Base-by-base conservation (phyloP, 2,113 vertebrate genomes). In the Machaerirhynchus nigripectus region DNA sequence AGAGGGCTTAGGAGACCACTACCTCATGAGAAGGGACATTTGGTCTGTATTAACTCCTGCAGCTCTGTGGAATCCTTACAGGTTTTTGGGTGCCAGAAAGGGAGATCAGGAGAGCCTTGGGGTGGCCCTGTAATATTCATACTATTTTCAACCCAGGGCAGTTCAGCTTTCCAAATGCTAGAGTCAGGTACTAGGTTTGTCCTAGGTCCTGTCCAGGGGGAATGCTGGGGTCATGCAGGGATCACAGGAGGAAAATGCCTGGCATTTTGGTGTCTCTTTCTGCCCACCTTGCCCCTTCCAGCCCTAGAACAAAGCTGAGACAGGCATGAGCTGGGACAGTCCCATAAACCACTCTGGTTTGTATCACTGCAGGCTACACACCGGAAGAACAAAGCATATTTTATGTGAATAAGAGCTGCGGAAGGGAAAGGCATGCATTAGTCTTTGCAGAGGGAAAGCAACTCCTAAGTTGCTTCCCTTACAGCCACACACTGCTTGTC, bases 1-100 rank as follows among this genome's bases (percentile, higher is more conserved):
- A 93, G 26, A 19, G 33, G 70, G 33, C 37, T 81, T 77, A 77
- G 52, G 47, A 94, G 75, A 92, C 69, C 57, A 61, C 49, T 86
- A 74, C 42, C 55, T 69, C 79, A 53, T 14, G 56, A 69, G 42
- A 61, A 74, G 37, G 52, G 42, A 23, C 39, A 55, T 56, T 75
- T 65, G 26, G 33, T 81, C 35, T 68, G 9, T 15, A 73, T 89
- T 88, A 93, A 93, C 10, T 81, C 46, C 53, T 73, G 71, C 35
- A 87, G 50, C 39, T 64, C 70, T 67, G 78, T 14, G 42, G 50
- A 79, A 39, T 49, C n/a, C 28, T 42, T 89, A 19, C 46, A 67
- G 23, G 15, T 24, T 89, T 83, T 11, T 23, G 30, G 16, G 31
- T 61, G 30, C 31, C 61, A 70, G 10, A 71, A 74, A 44, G 4